Conservation (phyloP, 2,797 vertebrate genomes). For the Phrynocephalus vlangalii region DNA sequence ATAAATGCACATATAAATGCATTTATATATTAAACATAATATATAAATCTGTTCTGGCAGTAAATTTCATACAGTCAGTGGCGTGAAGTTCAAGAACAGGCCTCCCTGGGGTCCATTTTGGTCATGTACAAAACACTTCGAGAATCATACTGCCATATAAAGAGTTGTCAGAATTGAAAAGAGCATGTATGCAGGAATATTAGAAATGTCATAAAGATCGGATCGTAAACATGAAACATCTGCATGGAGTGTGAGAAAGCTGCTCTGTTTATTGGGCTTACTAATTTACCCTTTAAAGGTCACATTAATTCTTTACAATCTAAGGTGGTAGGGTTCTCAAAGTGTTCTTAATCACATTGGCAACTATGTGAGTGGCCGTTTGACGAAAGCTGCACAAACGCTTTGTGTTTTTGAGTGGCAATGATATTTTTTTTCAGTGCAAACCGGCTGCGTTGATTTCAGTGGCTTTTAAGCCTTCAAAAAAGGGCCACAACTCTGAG, state of each 20-base stretch:
- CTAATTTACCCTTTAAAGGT: slow-evolving; percentile 62
- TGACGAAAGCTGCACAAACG: slow-evolving; percentile 68
- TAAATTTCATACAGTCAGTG: neutral
- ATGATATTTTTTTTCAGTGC: slow-evolving; percentile 62
- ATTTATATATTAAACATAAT: neutral
- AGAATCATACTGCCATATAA: slow-evolving; percentile 4
- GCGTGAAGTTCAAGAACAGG: neutral
- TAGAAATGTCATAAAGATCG: slow-evolving; percentile 56
- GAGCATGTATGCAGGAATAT: slow-evolving; percentile 25
- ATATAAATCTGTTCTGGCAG: neutral
- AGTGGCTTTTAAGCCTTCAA: slow-evolving; percentile 58
- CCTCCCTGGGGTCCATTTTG: neutral
- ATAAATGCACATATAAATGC: neutral
- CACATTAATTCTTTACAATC: slow-evolving; percentile 64
- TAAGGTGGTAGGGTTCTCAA: slow-evolving; percentile 67
- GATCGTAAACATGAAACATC: slow-evolving; percentile 60
- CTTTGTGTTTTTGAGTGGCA: slow-evolving; percentile 66
- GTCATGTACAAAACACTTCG: neutral
- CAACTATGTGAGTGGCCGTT: slow-evolving; percentile 51
- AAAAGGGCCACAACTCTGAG: slow-evolving; percentile 59
- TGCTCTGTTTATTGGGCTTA: slow-evolving; percentile 74
- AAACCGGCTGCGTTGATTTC: slow-evolving; percentile 62
- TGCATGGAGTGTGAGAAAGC: slow-evolving; percentile 23
- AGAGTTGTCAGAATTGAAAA: slow-evolving; percentile 33
- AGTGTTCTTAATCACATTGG: slow-evolving; percentile 67